These are phyloP conservation scores for Zoanthus sociatus DNA, from an alignment of 92 coral and sea anemone species.

Conservation along the genomic window DNA sequence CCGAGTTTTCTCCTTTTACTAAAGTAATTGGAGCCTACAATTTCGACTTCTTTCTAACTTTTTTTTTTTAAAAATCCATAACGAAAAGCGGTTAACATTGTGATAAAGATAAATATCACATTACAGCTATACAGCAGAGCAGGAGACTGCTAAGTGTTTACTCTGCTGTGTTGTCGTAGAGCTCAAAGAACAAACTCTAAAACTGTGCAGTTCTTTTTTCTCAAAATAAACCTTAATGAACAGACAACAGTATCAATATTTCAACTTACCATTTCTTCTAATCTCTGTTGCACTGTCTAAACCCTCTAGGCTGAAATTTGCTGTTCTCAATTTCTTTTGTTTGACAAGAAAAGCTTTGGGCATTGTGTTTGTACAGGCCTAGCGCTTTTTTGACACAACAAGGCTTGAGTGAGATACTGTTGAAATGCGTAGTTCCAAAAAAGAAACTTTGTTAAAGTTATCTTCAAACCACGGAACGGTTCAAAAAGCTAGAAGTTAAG, in stretches of 20 bases:
- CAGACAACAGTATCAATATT: neutral
- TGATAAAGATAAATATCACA: conserved; percentile 27
- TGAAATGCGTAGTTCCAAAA: neutral
- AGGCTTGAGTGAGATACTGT: neutral
- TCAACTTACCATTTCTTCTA: conserved; percentile 24
- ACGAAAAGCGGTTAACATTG: conserved; percentile 19
- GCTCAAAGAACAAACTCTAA: neutral
- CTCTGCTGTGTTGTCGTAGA: neutral
- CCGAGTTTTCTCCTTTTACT: neutral
- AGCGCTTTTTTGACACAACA: neutral
- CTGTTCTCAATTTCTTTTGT: conserved; percentile 69
- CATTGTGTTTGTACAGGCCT: conserved; percentile 58
- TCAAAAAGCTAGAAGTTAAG: conserved; percentile 40
- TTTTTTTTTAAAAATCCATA: too few relatives aligned
- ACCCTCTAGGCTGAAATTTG: conserved; percentile 5
- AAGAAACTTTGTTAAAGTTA: neutral
- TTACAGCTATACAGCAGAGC: conserved; percentile 9
- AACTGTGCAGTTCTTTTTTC: neutral
- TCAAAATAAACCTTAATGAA: neutral
- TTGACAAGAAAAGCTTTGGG: conserved; percentile 90
- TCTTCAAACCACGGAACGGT: neutral
- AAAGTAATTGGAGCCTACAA: neutral
- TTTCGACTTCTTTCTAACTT: neutral
- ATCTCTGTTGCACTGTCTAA: neutral
- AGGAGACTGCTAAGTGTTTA: neutral